Evolutionary conservation across 2,888 invertebrate genomes (phyloP).

Genomic region (Sinohyriopsis cumingii): DNA sequence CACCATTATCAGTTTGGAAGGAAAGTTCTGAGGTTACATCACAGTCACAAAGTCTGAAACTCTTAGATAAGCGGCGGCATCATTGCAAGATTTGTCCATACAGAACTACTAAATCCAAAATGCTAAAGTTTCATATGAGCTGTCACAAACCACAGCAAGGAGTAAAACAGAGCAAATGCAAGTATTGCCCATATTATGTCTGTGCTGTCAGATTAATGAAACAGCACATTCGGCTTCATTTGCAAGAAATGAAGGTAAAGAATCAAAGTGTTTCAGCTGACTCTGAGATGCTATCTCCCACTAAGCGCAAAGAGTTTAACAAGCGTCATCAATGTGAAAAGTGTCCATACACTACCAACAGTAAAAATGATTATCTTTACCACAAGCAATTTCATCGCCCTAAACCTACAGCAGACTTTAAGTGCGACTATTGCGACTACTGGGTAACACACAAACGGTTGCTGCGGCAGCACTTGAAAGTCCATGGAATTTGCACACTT

Average conservation of each 20-base stretch:
- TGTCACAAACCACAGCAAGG: conserved; percentile 81
- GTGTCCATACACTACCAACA: conserved; percentile 89
- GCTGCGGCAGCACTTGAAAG: conserved; percentile 87
- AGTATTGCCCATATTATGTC: conserved; percentile 86
- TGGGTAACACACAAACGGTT: conserved; percentile 85
- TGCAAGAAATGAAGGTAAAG: conserved; percentile 20
- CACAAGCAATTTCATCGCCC: conserved; percentile 89
- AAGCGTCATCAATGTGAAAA: conserved; percentile 84
- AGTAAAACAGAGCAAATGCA: conserved; percentile 84
- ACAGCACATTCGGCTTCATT: conserved; percentile 80
- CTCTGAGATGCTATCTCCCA: neutral
- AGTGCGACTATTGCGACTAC: conserved; percentile 87
- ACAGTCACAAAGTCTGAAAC: conserved; percentile 2
- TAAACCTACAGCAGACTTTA: conserved; percentile 81
- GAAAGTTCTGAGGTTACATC: too few relatives aligned
- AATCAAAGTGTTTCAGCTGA: neutral
- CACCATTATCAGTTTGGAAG: too few relatives aligned
- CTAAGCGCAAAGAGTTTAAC: too few relatives aligned
- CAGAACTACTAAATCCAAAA: conserved; percentile 60
- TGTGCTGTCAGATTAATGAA: conserved; percentile 74
- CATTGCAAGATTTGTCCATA: conserved; percentile 84
- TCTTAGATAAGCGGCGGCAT: neutral
- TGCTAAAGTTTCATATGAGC: conserved; percentile 75
- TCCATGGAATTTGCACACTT: conserved; percentile 75
- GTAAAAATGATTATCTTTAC: conserved; percentile 88